Evolutionary conservation across 1,140 invertebrate species (phyloP).

Genomic region (Diabrotica undecimpunctata): DNA sequence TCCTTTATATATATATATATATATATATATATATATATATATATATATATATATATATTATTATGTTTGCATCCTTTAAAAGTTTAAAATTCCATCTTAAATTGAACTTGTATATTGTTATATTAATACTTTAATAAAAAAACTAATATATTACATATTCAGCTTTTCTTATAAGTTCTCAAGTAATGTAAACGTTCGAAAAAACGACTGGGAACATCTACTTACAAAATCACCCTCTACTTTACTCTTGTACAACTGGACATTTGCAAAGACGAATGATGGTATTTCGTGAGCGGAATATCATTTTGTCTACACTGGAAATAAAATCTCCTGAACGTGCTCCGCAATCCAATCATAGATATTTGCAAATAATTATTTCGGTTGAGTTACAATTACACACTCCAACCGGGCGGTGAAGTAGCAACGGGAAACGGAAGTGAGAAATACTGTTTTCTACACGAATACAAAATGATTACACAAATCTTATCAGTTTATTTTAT

Average conservation of each 20-base stretch:
- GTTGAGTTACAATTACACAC: slow-evolving; percentile 12
- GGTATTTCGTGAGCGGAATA: slow-evolving; percentile 17
- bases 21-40: too few species aligned
- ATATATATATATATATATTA: too few species aligned
- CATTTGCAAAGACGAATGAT: slow-evolving; percentile 18
- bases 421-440: background rate
- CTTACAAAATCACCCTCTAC: too few species aligned
- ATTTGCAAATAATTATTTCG: slow-evolving; percentile 16
- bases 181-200: too few species aligned
- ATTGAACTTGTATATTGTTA: too few species aligned
- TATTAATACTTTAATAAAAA: too few species aligned
- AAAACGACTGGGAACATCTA: too few species aligned
- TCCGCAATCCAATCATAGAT: slow-evolving; percentile 8
- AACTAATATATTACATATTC: too few species aligned
- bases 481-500: background rate
- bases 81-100: too few species aligned
- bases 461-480: background rate
- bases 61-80: too few species aligned
- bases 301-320: slow-evolving; percentile 15
- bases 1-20: too few species aligned
- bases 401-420: background rate
- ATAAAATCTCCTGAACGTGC: slow-evolving; percentile 14
- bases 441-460: background rate
- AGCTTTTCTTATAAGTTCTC: too few species aligned
- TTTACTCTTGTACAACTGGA: slow-evolving; percentile 14